Conservation (phyloP, 2,888 invertebrate species). For the Toxonevra muliebris region DNA sequence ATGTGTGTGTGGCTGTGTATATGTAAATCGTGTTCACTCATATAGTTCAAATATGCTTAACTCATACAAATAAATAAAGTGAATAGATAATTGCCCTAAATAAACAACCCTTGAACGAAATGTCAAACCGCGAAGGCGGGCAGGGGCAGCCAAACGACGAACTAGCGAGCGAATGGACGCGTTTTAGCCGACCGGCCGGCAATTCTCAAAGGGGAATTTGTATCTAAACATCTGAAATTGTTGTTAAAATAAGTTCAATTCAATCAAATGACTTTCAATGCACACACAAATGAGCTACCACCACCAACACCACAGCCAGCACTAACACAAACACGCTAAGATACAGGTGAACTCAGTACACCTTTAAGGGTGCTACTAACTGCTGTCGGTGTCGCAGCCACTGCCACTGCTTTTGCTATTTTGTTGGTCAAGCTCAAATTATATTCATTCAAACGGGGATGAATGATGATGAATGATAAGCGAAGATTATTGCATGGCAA, state of each 20-base stretch:
- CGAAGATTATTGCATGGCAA: no score
- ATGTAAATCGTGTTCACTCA: slow-evolving; percentile 55
- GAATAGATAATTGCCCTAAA: slow-evolving; percentile 58
- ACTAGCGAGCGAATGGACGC: slow-evolving; percentile 5
- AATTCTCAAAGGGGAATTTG: slow-evolving; percentile 55
- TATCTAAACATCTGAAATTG: slow-evolving; percentile 42
- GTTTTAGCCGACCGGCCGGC: slow-evolving; percentile 30
- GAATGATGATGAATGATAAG: no score
- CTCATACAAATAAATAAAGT: slow-evolving; percentile 21
- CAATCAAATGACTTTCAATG: slow-evolving; percentile 33
- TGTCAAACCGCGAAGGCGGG: background rate
- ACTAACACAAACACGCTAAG: no score
- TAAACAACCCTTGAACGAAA: slow-evolving; percentile 30
- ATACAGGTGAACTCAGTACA: no score
- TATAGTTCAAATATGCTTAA: slow-evolving; percentile 40
- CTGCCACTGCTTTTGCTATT: no score
- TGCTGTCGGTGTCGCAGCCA: no score
- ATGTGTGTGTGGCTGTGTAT: background rate
- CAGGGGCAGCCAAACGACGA: background rate
- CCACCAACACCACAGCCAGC: background rate
- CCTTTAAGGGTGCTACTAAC: no score
- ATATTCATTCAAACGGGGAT: no score
- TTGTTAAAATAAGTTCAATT: slow-evolving; percentile 33
- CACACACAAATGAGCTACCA: background rate
- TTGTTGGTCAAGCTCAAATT: no score